Base-by-base conservation (phyloP, 2,888 invertebrate genomes). In the Eupsilia transversa region DNA sequence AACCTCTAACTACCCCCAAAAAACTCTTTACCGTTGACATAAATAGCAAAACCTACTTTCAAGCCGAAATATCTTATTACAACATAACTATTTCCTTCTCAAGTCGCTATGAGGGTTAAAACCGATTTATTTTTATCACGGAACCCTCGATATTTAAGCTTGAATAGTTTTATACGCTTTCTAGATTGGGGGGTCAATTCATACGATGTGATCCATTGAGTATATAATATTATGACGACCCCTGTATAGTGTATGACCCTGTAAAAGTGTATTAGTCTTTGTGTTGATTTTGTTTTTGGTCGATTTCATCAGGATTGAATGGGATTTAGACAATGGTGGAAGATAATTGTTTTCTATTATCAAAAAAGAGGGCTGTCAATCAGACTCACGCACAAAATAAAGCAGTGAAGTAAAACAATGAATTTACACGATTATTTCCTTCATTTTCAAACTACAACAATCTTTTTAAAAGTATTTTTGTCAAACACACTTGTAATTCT, bases 121-220 rank as follows among this genome's bases (percentile, higher is more conserved):
- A 83, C 43, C 85, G 76, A 83, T 86, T 74, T 83, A 85, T 85
- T 86, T 86, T 86, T 86, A 83, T 83, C 77, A 83, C 81, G 56
- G 78, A 77, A 81, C 85, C 85, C 77, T 70, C 41, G 41, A 81
- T 83, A 74, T 86, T 86, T 80, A 86, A 79, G 86, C 73, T 74
- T 74, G 72, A 79, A 80, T 83, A 85, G 86, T 86, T 86, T 86
- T 79, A 86, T 86, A 77, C 38, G 77, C 46, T 65, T 56, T 80
- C 72, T 75, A 80, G 74, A 83, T 79, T 85, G 86, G 66, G 74
- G 59, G 85, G 79, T 81, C 86, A 84, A 81, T 86, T 83, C 83
- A 74, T 83, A 72, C 61, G 75, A 77, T 77, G 79, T 85, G 85
- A 86, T 4, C 83, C 78, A 86, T 85, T 80, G 75, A 56, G 49